Base-by-base conservation (phyloP, 2,797 vertebrate species). In the Molossus alvarezi region DNA sequence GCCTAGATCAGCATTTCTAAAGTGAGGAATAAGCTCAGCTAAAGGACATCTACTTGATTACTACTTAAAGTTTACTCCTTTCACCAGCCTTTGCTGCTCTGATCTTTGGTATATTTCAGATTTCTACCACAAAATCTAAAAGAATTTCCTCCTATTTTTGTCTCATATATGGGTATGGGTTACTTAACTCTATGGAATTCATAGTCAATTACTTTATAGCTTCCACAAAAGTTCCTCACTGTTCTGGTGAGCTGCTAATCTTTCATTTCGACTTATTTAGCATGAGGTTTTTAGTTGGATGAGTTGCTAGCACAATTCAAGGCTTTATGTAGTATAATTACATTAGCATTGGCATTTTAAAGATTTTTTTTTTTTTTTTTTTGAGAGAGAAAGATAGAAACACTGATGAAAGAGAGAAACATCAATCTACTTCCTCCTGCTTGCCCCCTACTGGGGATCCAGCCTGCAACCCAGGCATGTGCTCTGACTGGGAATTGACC, bases 141-240 rank as follows among this genome's bases (percentile, higher is more conserved):
- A 37, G 17, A 62, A 21, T n/a, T 51, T 41, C 7, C 23, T 9
- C 6, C 53, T 86, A 33, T 45, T 88, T 95, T 72, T 95, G 73
- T 29, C 48, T 72, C 51, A 82, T 13, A 45, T 53, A 57, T 84
- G 9, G 27, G 9, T 45, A 62, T 20, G 13, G 60, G 14, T 90
- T 91, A 91, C 29, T 53, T 72, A 83, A 33, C 41, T 29, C 17
- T 64, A 92, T 23, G 14, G 9, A 95, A 51, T 77, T 76, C 48
- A 25, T 9, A 86, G 37, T 82, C 25, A 69, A 23, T 84, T 88
- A 87, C 73, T 94, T 75, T 94, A 80, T n/a, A 76, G 58, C 23
- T 87, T 91, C 51, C 55, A 91, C 29, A 96, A 48, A 96, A 48
- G 88, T 57, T 80, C 20, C 21, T 93, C 53, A 92, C 33, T 73